These are phyloP conservation scores for Cebus imitator DNA, from an alignment of 2,113 vertebrate genomes.

Conservation along the genomic window DNA sequence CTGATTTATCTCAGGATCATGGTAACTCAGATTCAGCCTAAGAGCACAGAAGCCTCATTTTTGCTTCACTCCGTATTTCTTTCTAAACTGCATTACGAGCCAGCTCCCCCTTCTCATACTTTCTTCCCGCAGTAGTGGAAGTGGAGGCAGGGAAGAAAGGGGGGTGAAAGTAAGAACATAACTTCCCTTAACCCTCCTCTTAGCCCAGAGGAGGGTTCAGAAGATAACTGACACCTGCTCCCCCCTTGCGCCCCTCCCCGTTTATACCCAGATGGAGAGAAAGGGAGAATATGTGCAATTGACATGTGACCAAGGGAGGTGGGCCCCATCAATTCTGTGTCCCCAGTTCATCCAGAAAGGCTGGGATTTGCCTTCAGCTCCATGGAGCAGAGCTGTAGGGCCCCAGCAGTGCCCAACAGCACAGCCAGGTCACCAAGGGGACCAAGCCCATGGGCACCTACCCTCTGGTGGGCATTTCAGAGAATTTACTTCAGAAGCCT, in stretches of 20 bases:
- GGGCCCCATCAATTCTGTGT: not conserved
- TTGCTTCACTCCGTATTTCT: not conserved
- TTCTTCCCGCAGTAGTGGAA: not conserved
- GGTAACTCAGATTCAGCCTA: not conserved
- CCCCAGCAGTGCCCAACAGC: no score
- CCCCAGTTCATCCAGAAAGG: not conserved
- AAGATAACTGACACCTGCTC: not conserved
- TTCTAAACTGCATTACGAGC: not conserved
- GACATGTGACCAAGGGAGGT: rapidly evolving
- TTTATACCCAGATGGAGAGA: not conserved
- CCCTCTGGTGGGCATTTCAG: not conserved
- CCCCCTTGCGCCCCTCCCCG: not conserved
- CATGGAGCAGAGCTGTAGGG: not conserved
- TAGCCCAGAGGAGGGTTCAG: not conserved
- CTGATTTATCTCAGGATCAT: not conserved
- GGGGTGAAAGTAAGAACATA: not conserved
- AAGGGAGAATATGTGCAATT: not conserved
- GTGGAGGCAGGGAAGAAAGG: not conserved
- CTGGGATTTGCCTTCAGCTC: not conserved
- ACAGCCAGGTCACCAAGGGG: not conserved
- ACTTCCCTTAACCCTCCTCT: not conserved
- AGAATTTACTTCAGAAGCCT: constrained; percentile 2
- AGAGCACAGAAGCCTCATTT: not conserved
- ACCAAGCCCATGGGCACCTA: not conserved
- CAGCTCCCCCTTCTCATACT: not conserved